Base-by-base conservation (phyloP, 2,888 invertebrate species). In the Rosalia funebris region DNA sequence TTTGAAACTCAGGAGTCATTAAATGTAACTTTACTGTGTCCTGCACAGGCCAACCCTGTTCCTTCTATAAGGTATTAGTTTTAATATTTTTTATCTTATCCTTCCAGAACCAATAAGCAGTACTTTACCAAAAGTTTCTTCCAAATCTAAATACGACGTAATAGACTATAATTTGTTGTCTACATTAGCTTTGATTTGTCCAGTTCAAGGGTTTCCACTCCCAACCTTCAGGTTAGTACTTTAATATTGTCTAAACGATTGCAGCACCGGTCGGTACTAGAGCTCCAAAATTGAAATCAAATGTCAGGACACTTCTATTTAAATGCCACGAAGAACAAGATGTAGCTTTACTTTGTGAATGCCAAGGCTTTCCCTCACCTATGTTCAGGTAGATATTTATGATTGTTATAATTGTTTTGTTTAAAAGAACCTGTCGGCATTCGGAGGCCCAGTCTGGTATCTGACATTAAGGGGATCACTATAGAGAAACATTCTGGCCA, bases 31-130 rank as follows among this genome's bases (percentile, higher is more conserved):
- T 78, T 91, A 65, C 82, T 89, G 71, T 91, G 91, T 81, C 90
- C 90, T 58, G 90, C 91, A 14, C 91, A 91, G 81, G 90, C 89
- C 17, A 91, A 87, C 82, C 91, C 91, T 62, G 87, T 90, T 77
- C 90, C 91, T 74, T 82, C 86, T 68, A 87, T 88, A 86, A 89
- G 89, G 90, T 91, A 88, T 83, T 65, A 52, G 15, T 31, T 39
- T 10, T 50, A 15, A 39, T 50, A 17, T 14, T 44, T 25, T 1
- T n/a, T 37, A 12, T n/a, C 20, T 50, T 41, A 9, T n/a, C 20
- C 12, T 39, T 14, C 42, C 74, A 84, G 85, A 85, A 70, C 85
- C 85, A 1, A 79, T 84, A 53, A 84, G 84, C 68, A 84, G 83
- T 74, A 83, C 84, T 25, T 73, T 82, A 12, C 84, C 84, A 1